A percentile compares a stretch with the other conserved stretches of the same genome.
These are phyloP conservation scores for Sarcophaga variegata DNA, from an alignment of 2,888 invertebrate species.

Conservation along the genomic window DNA sequence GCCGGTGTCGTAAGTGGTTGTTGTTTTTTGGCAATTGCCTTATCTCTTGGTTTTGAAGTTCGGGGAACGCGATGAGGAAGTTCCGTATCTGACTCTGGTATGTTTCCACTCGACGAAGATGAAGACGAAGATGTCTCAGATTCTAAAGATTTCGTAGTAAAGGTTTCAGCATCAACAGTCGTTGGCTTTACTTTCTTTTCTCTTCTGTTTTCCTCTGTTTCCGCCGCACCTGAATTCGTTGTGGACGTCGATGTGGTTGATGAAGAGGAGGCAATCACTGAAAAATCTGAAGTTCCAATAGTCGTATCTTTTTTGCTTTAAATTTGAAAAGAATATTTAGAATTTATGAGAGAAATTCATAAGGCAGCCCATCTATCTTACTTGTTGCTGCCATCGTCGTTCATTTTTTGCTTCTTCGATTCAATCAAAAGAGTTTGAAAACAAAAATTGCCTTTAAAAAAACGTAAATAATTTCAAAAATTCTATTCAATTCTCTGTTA, in stretches of 20 bases:
- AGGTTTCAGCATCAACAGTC: background rate
- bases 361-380: background rate
- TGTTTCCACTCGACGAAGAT: no score
- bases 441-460: no score
- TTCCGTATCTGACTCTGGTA: no score
- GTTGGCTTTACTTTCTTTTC: background rate
- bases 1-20: no score
- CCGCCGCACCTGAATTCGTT: background rate
- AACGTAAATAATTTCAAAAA: no score
- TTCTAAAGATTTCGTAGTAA: no score
- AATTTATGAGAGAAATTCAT: background rate
- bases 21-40: no score
- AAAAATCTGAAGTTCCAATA: conserved; percentile 19
- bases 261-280: background rate
- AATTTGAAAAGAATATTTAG: background rate
- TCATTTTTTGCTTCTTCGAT: background rate
- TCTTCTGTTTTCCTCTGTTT: background rate
- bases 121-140: no score
- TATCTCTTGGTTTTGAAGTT: no score
- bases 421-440: no score
- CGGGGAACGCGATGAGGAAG: no score
- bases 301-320: conserved; percentile 23
- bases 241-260: background rate
- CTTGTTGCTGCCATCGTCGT: background rate
- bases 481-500: background rate